Conservation (phyloP, 2,797 vertebrate species). For the Liparis tanakae region DNA sequence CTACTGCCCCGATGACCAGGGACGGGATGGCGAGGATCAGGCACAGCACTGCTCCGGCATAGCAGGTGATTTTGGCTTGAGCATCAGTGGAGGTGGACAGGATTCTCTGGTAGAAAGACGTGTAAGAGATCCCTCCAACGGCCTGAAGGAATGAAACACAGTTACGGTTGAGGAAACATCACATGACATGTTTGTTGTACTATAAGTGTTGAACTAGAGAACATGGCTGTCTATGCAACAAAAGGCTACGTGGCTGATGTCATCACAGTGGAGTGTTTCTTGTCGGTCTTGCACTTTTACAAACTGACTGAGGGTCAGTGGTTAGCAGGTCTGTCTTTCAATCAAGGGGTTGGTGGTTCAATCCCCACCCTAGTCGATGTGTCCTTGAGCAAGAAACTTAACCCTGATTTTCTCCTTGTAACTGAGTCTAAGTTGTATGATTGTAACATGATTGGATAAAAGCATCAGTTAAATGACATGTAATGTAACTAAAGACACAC, state of each 20-base stretch:
- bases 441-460: too few species aligned
- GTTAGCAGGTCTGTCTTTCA: too few species aligned
- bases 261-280: not conserved
- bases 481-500: too few species aligned
- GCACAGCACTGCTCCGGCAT: slow-evolving; percentile 29
- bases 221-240: not conserved
- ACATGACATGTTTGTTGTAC: not conserved
- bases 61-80: slow-evolving; percentile 64
- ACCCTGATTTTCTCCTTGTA: too few species aligned
- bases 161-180: not conserved
- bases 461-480: too few species aligned
- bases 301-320: too few species aligned
- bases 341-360: too few species aligned
- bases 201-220: not conserved
- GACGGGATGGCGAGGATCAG: slow-evolving; percentile 60
- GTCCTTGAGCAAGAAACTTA: too few species aligned
- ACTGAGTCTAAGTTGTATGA: too few species aligned
- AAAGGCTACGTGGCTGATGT: not conserved
- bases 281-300: not conserved
- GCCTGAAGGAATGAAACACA: slow-evolving; percentile 25
- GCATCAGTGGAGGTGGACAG: slow-evolving; percentile 45
- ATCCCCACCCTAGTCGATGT: too few species aligned
- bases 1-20: slow-evolving; percentile 55
- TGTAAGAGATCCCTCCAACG: slow-evolving; percentile 60
- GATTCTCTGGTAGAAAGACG: slow-evolving; percentile 66